Evolutionary conservation across 2,113 vertebrate genomes (phyloP).

Genomic region (Callipepla californica): DNA sequence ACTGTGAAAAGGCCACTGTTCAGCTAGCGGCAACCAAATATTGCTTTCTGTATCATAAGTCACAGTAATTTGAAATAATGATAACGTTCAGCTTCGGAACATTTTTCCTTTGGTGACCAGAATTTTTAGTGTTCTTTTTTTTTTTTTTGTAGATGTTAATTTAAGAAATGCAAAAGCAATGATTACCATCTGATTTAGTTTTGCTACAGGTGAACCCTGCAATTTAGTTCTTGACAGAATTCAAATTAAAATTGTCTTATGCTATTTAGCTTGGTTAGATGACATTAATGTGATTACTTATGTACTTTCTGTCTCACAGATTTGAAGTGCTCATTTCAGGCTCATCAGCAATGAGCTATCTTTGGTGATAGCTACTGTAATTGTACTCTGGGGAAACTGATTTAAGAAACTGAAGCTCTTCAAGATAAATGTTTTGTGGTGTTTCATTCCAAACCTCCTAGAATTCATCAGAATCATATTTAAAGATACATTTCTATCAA

Average conservation of each 20-base stretch:
- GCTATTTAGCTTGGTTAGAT: conserved; percentile 37
- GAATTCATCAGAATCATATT: conserved; percentile 34
- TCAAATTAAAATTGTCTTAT: conserved; percentile 49
- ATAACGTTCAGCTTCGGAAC: conserved; percentile 2
- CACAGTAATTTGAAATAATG: not conserved
- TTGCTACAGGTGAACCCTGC: conserved; percentile 48
- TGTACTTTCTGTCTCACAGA: conserved; percentile 39
- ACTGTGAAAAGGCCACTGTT: conserved; percentile 16
- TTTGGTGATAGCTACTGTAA: conserved; percentile 63
- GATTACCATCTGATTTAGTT: conserved; percentile 34
- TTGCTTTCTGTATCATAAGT: conserved; percentile 14
- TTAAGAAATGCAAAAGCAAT: conserved; percentile 33
- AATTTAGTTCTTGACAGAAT: conserved; percentile 48
- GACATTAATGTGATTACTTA: conserved; percentile 47
- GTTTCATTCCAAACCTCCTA: not conserved
- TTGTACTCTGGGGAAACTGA: not conserved
- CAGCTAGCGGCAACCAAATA: conserved; percentile 24
- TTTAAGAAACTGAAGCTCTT: conserved; percentile 42
- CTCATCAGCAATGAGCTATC: conserved; percentile 52
- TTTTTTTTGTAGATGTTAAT: not conserved
- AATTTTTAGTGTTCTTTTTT: conserved; percentile 36
- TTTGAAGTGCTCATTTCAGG: conserved; percentile 40
- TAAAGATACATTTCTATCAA: conserved; percentile 27
- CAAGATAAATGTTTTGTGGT: conserved; percentile 41
- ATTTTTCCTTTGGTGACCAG: not conserved